phyloP scores from a whole-genome alignment of 2,888 invertebrate species.

The Sesamia inferens region DNA sequence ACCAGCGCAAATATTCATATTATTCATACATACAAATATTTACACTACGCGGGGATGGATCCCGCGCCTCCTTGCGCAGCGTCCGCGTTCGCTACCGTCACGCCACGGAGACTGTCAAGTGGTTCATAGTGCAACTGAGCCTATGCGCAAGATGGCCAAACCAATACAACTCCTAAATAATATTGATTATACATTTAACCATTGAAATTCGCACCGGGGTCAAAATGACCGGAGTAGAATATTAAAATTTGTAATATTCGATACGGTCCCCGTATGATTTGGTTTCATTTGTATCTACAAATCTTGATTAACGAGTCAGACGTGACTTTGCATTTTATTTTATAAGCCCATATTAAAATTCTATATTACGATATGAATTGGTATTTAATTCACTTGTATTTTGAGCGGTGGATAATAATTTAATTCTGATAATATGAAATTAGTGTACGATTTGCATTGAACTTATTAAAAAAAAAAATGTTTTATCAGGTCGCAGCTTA shows the following conservation, averaged over 20 bases:
- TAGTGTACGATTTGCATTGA: background rate
- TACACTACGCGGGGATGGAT: no score
- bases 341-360: constrained; percentile 33
- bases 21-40: no score
- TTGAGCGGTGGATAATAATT: background rate
- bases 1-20: no score
- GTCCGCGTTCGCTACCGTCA: no score
- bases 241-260: constrained; percentile 79
- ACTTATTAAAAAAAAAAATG: background rate
- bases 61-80: no score
- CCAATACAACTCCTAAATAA: constrained; percentile 7
- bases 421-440: background rate
- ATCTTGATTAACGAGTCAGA: constrained; percentile 82
- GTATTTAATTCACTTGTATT: constrained; percentile 41
- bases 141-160: background rate
- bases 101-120: no score
- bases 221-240: constrained; percentile 63
- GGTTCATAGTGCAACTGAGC: background rate
- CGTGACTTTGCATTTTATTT: constrained; percentile 80
- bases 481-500: background rate
- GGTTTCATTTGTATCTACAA: constrained; percentile 75
- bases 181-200: constrained; percentile 35
- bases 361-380: constrained; percentile 40
- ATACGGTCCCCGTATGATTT: constrained; percentile 84
- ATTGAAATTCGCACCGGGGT: constrained; percentile 56